Evolutionary conservation across 1,140 invertebrate genomes (phyloP).

Genomic region (Heliconius hewitsoni): DNA sequence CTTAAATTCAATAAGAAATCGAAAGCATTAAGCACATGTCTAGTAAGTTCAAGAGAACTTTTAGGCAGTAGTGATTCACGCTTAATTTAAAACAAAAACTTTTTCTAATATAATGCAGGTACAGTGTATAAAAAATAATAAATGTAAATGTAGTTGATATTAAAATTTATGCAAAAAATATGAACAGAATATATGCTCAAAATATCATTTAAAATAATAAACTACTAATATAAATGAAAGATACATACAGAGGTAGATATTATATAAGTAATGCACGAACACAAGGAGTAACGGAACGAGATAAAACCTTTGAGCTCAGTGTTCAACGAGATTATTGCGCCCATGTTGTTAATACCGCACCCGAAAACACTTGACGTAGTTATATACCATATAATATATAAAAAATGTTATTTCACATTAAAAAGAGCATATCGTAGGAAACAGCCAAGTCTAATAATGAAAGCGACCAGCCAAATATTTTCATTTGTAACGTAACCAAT

Average conservation of each 20-base stretch:
- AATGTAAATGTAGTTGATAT: slow-evolving; percentile 4
- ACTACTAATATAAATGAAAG: slow-evolving; percentile 19
- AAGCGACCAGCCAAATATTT: slow-evolving; percentile 75
- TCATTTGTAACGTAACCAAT: slow-evolving; percentile 45
- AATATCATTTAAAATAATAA: not conserved
- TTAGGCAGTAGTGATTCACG: not conserved
- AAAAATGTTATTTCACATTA: slow-evolving; percentile 51
- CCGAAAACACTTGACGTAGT: slow-evolving; percentile 39
- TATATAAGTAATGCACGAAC: not conserved
- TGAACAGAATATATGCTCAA: not conserved
- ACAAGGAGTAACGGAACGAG: slow-evolving; percentile 48
- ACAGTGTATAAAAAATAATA: not conserved
- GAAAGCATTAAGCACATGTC: not conserved
- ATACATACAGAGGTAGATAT: slow-evolving; percentile 34
- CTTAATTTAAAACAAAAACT: not conserved
- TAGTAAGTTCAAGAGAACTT: not conserved
- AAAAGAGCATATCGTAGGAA: slow-evolving; percentile 57
- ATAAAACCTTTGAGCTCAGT: slow-evolving; percentile 53
- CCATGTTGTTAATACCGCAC: slow-evolving; percentile 55
- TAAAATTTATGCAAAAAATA: not conserved
- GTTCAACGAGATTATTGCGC: slow-evolving; percentile 37
- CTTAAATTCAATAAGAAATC: not conserved
- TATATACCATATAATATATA: slow-evolving; percentile 38
- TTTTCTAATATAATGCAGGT: not conserved
- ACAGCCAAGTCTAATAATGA: slow-evolving; percentile 69